Base-by-base conservation (phyloP, 1,140 invertebrate genomes). In the Batillaria attramentaria region DNA sequence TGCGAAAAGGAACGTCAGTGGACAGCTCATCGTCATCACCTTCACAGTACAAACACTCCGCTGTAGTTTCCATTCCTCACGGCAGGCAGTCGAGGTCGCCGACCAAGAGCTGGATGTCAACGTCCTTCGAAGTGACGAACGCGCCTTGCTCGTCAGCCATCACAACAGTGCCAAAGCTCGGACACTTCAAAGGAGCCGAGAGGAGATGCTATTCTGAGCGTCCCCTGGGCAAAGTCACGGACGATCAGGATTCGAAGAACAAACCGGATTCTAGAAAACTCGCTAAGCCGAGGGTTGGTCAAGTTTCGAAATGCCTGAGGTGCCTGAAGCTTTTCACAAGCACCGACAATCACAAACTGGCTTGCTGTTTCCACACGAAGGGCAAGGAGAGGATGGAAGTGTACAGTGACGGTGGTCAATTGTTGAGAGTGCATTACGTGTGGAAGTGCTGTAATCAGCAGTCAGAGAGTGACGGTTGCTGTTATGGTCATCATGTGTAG, bases 271-370 rank as follows among this genome's bases (percentile, higher is more conserved):
- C 31, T 39, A 10, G 46, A 37, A 24, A 28, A 28, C 33, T 18
- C 60, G 18, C 28, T 20, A 39, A 35, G 24, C 24, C 43, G 39
- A 20, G 69, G 79, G 57, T 92, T 97, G 88, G 93, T 95, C 95
- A 92, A 91, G 93, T 91, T n/a, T 83, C 85, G 42, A 87, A 92
- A 92, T 91, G 86, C 76, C 78, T 89, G 37, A 73, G 89, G 20
- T 90, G 89, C 80, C 86, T 88, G 78, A 87, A 86, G 79, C 72
- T 89, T 41, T 90, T 88, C 80, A 84, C 81, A 0, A 41, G 83
- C 16, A 85, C 85, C 57, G 89, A 90, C 81, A 90, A 90, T 66
- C 89, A 90, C 79, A 88, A 89, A 68, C 84, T 87, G 77, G 84
- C 87, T 2, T 89, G 89, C 79, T 83, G 83, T 46, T 90, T 84